A percentile compares a stretch with the other conserved stretches of the same genome.
Conservation (phyloP, 2,888 invertebrate genomes). For the Drosophila vallismaia region DNA sequence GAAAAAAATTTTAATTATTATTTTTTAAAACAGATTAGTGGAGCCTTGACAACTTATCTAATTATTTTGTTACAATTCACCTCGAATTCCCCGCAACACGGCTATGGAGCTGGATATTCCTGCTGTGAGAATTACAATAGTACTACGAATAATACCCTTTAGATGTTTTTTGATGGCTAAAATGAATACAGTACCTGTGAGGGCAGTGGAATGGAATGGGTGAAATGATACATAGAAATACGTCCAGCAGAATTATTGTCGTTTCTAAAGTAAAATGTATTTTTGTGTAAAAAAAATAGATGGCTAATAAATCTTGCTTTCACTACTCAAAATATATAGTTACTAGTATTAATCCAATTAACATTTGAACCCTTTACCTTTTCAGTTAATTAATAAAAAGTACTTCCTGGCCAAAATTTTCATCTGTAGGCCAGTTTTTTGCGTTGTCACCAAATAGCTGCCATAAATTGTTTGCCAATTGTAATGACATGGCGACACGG, state of each 20-base stretch:
- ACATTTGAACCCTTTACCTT: neutral
- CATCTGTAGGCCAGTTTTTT: neutral
- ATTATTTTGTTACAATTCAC: conserved; percentile 84
- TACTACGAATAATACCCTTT: conserved; percentile 56
- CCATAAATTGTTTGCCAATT: conserved; percentile 50
- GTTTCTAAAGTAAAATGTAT: neutral
- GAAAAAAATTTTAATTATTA: neutral
- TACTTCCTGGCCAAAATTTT: neutral
- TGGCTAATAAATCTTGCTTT: too few species aligned
- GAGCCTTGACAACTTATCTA: conserved; percentile 83
- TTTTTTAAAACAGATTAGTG: conserved; percentile 79
- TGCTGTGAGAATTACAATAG: conserved; percentile 51
- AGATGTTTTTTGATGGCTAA: conserved; percentile 17
- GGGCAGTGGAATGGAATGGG: conserved; percentile 15
- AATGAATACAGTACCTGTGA: neutral
- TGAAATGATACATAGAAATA: conserved; percentile 40
- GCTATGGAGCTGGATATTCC: conserved; percentile 20
- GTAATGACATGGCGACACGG: conserved; percentile 33
- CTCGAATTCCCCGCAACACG: conserved; percentile 65
- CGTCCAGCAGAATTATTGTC: conserved; percentile 47
- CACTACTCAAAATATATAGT: neutral
- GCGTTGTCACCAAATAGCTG: conserved; percentile 13
- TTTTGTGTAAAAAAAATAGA: conserved; percentile 6
- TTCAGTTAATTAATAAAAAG: neutral
- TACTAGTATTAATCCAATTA: neutral